phyloP scores from a whole-genome alignment of 2,888 invertebrate genomes.

The Limnephilus marmoratus region DNA sequence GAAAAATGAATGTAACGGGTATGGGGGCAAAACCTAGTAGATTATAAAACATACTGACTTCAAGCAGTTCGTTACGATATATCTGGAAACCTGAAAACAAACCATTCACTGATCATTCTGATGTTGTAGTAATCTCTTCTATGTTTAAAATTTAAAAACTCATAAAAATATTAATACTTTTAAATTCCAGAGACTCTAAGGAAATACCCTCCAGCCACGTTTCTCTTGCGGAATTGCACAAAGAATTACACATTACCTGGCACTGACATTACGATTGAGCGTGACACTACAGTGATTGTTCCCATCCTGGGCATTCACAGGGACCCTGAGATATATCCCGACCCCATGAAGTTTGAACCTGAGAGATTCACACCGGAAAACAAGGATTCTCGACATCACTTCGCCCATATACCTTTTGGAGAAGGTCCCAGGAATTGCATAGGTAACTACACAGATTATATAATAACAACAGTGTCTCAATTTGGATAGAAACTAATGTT shows the following conservation, averaged over 20 bases:
- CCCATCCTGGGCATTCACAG: slow-evolving; percentile 69
- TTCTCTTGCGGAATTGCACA: slow-evolving; percentile 67
- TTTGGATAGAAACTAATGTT: no score
- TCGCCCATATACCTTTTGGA: slow-evolving; percentile 67
- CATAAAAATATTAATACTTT: no score
- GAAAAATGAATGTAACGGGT: no score
- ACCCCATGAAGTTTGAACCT: slow-evolving; percentile 70
- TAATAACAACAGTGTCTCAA: no score
- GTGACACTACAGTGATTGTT: slow-evolving; percentile 69
- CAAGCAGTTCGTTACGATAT: no score
- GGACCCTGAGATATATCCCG: slow-evolving; percentile 68
- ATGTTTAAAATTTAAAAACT: no score
- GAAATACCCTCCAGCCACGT: slow-evolving; percentile 69
- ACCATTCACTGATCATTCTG: no score
- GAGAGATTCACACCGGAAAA: slow-evolving; percentile 69
- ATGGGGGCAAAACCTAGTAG: no score
- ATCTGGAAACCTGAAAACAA: no score
- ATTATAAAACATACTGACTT: no score
- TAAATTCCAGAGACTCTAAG: slow-evolving; percentile 69
- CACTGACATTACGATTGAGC: slow-evolving; percentile 67
- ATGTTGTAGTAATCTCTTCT: no score
- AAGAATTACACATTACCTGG: slow-evolving; percentile 68
- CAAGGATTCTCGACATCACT: slow-evolving; percentile 67
- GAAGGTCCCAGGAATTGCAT: slow-evolving; percentile 68
- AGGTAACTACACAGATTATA: slow-evolving; percentile 61